Conservation (phyloP, 2,113 vertebrate species). For the Petrocephalus microphthalmus region DNA sequence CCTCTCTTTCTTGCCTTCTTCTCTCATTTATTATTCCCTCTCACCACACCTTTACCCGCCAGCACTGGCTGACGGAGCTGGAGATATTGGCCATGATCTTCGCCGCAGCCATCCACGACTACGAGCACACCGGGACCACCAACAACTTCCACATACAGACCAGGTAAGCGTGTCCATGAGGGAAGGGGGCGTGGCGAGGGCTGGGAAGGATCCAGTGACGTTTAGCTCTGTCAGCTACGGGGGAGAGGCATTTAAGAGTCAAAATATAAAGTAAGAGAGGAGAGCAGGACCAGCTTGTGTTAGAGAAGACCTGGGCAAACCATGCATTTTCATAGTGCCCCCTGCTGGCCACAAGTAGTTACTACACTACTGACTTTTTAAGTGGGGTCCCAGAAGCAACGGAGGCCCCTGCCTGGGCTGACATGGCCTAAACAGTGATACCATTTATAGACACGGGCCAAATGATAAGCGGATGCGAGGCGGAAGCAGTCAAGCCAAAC, state of each 20-base stretch:
- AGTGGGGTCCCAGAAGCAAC: neutral
- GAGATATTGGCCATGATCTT: constrained; percentile 98
- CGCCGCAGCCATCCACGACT: constrained; percentile 92
- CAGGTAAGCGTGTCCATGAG: constrained; percentile 49
- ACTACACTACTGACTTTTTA: neutral
- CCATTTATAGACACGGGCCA: neutral
- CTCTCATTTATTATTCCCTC: neutral
- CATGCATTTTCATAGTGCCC: neutral
- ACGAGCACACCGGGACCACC: constrained; percentile 95
- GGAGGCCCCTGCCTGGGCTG: neutral
- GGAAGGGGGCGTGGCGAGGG: neutral
- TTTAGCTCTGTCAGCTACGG: neutral
- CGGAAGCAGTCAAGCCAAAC: neutral
- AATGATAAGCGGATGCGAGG: neutral
- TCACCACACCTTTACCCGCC: constrained; percentile 40
- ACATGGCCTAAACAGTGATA: neutral
- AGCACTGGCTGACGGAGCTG: constrained; percentile 97
- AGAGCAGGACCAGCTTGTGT: no score
- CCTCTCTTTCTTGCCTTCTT: neutral
- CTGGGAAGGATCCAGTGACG: neutral
- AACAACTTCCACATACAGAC: constrained; percentile 99
- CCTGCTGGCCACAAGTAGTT: neutral
- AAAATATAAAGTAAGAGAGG: neutral
- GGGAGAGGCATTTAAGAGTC: neutral
- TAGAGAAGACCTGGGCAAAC: neutral